These are phyloP conservation scores for Nicator chloris DNA, from an alignment of 2,113 vertebrate species.

Conservation along the genomic window DNA sequence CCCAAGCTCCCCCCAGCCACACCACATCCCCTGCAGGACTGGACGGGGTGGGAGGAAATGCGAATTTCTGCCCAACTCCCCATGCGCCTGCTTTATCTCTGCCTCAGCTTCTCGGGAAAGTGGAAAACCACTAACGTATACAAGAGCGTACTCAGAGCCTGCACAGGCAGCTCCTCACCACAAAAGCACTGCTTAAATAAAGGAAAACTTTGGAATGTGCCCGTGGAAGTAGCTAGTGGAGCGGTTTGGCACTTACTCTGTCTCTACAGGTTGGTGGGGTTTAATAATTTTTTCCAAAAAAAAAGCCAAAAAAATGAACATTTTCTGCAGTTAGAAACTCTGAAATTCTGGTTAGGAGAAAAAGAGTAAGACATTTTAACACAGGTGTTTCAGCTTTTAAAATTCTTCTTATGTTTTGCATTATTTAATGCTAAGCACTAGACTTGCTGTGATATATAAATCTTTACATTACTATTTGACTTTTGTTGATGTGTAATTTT, in stretches of 20 bases:
- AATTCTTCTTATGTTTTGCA: neutral
- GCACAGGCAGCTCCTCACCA: neutral
- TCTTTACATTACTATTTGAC: neutral
- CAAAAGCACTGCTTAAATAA: neutral
- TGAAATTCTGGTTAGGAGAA: neutral
- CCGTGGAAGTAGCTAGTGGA: neutral
- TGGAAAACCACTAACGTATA: rapidly evolving
- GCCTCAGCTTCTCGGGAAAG: neutral
- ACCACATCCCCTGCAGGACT: neutral
- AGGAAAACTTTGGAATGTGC: neutral
- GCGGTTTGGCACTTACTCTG: neutral
- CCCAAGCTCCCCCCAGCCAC: neutral
- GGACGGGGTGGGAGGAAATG: neutral
- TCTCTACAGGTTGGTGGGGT: neutral
- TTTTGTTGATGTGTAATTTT: neutral
- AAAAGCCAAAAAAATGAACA: rapidly evolving
- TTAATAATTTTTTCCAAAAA: neutral
- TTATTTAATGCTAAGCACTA: neutral
- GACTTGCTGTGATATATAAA: neutral
- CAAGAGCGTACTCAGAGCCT: neutral
- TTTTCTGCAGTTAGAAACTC: neutral
- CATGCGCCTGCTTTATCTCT: neutral
- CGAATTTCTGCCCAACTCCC: neutral
- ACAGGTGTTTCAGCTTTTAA: neutral
- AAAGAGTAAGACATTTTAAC: neutral